Conservation (phyloP, 2,113 vertebrate genomes). For the Neogobius melanostomus region DNA sequence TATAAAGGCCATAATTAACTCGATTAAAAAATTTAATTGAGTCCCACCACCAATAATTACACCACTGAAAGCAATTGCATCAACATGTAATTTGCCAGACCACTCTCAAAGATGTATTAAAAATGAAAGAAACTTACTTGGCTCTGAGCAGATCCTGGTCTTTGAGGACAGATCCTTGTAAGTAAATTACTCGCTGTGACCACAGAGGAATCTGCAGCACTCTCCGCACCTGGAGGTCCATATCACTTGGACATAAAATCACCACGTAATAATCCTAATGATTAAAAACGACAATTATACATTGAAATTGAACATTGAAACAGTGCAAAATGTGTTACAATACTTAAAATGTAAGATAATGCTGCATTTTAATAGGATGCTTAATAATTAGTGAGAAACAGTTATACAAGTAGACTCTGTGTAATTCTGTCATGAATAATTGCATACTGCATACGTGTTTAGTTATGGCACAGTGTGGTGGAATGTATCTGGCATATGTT, state of each 20-base stretch:
- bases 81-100: not conserved
- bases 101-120: not conserved
- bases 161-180: conserved; percentile 95
- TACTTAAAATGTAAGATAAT: too few relatives aligned
- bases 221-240: conserved; percentile 93
- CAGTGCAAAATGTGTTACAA: not conserved
- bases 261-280: conserved; percentile 94
- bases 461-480: too few relatives aligned
- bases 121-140: conserved; percentile 80
- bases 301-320: not conserved
- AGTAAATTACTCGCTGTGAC: conserved; percentile 96
- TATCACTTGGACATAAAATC: conserved; percentile 93
- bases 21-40: too few relatives aligned
- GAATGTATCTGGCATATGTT: too few relatives aligned
- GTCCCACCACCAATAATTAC: not conserved
- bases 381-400: too few relatives aligned
- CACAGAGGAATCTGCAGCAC: conserved; percentile 95
- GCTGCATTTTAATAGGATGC: too few relatives aligned
- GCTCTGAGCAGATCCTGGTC: conserved; percentile 96
- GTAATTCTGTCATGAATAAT: not conserved
- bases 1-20: too few relatives aligned
- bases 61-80: conserved; percentile 6
- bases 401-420: not conserved
- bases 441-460: too few relatives aligned
- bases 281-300: conserved; percentile 3